Percentiles rank a stretch among this genome's conserved stretches.
Conservation (phyloP, 2,888 invertebrate genomes). For the Gastrophysa polygoni region DNA sequence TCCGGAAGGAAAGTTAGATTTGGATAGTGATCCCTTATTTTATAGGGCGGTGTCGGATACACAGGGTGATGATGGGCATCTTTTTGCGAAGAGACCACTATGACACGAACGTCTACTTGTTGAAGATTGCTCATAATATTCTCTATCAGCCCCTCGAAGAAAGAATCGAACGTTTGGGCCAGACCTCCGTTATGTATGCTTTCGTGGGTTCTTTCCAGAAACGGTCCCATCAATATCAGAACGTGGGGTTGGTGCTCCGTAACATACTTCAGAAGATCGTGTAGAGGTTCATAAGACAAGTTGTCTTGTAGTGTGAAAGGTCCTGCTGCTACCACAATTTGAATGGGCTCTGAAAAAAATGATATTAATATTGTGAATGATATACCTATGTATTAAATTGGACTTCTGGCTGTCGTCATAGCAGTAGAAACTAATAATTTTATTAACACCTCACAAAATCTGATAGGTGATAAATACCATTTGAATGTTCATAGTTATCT, state of each 20-base stretch:
- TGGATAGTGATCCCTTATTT: constrained; percentile 62
- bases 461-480: too few species aligned
- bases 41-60: constrained; percentile 83
- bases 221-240: constrained; percentile 83
- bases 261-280: constrained; percentile 74
- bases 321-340: constrained; percentile 79
- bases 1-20: constrained; percentile 78
- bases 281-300: constrained; percentile 79
- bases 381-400: too few species aligned
- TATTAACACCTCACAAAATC: too few species aligned
- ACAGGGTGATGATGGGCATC: constrained; percentile 81
- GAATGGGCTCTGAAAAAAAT: constrained; percentile 53
- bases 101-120: constrained; percentile 45
- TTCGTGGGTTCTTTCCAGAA: constrained; percentile 70
- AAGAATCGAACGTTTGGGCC: constrained; percentile 72
- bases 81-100: constrained; percentile 73
- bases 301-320: constrained; percentile 83
- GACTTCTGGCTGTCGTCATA: too few species aligned
- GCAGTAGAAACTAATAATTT: too few species aligned
- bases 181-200: constrained; percentile 66
- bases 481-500: too few species aligned
- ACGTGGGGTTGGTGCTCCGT: constrained; percentile 75
- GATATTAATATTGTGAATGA: too few species aligned
- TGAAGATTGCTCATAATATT: constrained; percentile 68
- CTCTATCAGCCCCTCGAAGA: constrained; percentile 75